Evolutionary conservation across 2,888 invertebrate species (phyloP), one percentile per base, ranked within the genome.

Genomic region (Pandemis corylana): DNA sequence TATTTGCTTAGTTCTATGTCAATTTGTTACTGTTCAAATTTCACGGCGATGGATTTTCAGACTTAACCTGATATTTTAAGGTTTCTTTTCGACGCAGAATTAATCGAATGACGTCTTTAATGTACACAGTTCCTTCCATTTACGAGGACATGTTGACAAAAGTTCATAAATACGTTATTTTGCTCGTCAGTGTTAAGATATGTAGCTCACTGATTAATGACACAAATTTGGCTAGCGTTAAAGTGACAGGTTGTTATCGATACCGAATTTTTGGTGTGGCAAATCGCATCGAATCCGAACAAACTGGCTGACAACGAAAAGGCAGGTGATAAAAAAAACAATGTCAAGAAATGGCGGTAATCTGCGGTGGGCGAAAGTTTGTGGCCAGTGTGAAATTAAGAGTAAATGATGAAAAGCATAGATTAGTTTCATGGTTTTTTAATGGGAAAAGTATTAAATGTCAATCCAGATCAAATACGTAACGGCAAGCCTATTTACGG

Each of bases 231-330:
- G 13, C n/a, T n/a, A 15, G n/a, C 6, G 51, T 5, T 51, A 13
- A 51, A 51, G 7, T 15, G 4, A n/a, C 51, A n/a, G 7, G 6
- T 7, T 5, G 9, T 12, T 62, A 62, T 36, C 61, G 61, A 13
- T 80, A 84, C 81, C 64, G 75, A 78, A 78, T 71, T 20, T 20
- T 9, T n/a, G 51, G 77, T 86, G 81, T 86, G 81, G 85, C 85
- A 5, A 20, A 20, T 56, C 9, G 56, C 7, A 56, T 56, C 85
- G 83, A 78, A 78, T 78, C 78, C 78, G 79, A 76, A 71, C 75
- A 72, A 79, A 71, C 76, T 74, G 73, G 72, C 76, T 56, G 76
- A 53, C 71, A 68, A 67, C 70, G 76, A 71, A 65, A 81, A 84
- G 83, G 80, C 77, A 75, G 82, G 79, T 78, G 76, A 74, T 78